These are phyloP conservation scores for Agelastica alni DNA, from an alignment of 2,888 invertebrate species.

Conservation along the genomic window DNA sequence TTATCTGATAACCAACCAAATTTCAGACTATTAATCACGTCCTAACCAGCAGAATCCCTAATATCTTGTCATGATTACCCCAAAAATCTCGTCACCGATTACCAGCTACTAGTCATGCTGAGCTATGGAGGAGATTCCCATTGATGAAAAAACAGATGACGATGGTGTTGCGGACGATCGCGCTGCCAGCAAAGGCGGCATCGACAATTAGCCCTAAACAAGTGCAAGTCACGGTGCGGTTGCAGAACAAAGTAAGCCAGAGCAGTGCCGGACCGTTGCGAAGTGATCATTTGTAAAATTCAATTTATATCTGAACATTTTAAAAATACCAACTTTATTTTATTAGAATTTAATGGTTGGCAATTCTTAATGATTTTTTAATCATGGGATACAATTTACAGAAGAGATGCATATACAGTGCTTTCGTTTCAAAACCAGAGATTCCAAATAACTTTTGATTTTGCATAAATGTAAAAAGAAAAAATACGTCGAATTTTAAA, in stretches of 20 bases:
- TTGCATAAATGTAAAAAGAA: no score
- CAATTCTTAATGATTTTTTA: neutral
- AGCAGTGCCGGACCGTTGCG: constrained; percentile 3
- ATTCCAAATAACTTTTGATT: no score
- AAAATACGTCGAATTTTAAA: no score
- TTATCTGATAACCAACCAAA: constrained; percentile 9
- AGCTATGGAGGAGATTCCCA: constrained; percentile 15
- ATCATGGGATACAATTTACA: no score
- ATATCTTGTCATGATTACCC: constrained; percentile 18
- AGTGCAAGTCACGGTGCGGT: constrained; percentile 45
- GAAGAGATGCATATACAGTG: no score
- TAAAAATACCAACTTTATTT: no score
- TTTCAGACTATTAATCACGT: constrained; percentile 16
- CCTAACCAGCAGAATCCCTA: constrained; percentile 15
- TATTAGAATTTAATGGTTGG: neutral
- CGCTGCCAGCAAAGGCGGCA: constrained; percentile 26
- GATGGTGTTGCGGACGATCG: constrained; percentile 35
- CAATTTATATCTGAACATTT: no score
- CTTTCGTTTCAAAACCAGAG: no score
- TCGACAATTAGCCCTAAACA: constrained; percentile 47
- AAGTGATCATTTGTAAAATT: no score
- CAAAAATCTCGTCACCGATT: constrained; percentile 27
- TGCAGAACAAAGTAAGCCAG: constrained; percentile 25
- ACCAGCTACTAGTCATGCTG: constrained; percentile 25
- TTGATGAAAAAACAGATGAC: constrained; percentile 30